Evolutionary conservation across 1,140 invertebrate species (phyloP), one percentile per base, ranked within the genome.

Genomic region (Macrocentrus cingulum): DNA sequence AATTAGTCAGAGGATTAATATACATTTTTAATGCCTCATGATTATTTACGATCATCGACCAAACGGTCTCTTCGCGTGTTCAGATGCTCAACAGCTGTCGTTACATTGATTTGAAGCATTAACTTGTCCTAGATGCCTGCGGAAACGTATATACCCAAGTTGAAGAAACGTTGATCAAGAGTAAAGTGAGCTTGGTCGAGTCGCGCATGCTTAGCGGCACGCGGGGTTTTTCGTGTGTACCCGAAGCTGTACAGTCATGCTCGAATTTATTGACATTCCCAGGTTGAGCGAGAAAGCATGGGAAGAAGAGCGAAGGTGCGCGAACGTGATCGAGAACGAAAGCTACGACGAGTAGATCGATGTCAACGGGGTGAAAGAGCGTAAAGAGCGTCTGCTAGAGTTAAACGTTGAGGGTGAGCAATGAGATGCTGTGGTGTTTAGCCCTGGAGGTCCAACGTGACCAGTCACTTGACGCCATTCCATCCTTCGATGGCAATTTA

Each of bases 191-290:
- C n/a, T n/a, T n/a, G n/a, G n/a, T n/a, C n/a, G n/a, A 4, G 4
- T 39, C 2, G 41, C 41, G 41, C 41, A 18, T 15, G 41, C 41
- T 2, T 18, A 42, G 16, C n/a, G n/a, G n/a, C n/a, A n/a, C n/a
- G n/a, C n/a, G n/a, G n/a, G n/a, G n/a, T n/a, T n/a, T n/a, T n/a
- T n/a, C n/a, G n/a, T n/a, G n/a, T n/a, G n/a, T n/a, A 15, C 13
- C 25, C 13, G n/a, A 20, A 36, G 7, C 22, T n/a, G 32, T 66
- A 61, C 63, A 70, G 64, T 62, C 74, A 74, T 75, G 75, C 75
- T 71, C 75, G 65, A 63, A 73, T 72, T 74, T 77, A 77, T 77
- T 73, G 75, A 77, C 68, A 68, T 76, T 74, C 64, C 9, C 42
- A 4, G 36, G 36, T 39, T 8, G 36, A 8, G 13, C 25, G 46